Conservation (phyloP, 2,113 vertebrate genomes). For the Vombatus ursinus region DNA sequence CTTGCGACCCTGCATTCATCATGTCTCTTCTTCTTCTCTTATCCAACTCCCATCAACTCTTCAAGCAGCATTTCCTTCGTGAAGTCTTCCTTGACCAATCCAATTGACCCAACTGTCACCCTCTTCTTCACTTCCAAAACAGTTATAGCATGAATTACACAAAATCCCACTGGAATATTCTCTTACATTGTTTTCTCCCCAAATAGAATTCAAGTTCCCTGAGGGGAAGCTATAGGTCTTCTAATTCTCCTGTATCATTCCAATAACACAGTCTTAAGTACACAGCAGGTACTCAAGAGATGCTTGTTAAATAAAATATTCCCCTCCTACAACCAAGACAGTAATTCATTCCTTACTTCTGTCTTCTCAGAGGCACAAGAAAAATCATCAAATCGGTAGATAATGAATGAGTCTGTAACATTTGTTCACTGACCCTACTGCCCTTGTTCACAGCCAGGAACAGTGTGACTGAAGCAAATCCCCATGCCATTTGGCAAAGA, state of each 20-base stretch:
- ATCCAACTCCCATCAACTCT: not conserved
- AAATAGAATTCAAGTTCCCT: not conserved
- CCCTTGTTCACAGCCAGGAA: not conserved
- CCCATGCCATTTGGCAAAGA: not conserved
- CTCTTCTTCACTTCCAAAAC: not conserved
- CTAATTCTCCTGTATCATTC: not conserved
- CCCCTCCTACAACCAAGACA: not conserved
- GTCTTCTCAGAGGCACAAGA: not conserved
- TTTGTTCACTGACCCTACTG: fast-evolving
- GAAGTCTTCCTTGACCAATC: not conserved
- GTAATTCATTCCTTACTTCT: not conserved
- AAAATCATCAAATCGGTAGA: not conserved
- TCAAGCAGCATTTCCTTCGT: not conserved
- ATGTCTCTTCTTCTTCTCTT: not conserved
- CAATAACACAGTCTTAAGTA: not conserved
- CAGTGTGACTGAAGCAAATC: not conserved
- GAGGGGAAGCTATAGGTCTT: not conserved
- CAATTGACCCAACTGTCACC: not conserved
- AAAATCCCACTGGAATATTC: not conserved
- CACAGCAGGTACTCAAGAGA: not conserved
- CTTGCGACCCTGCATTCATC: not conserved
- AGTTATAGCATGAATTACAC: not conserved
- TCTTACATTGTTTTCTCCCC: not conserved
- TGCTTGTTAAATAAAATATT: not conserved
- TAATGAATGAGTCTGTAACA: not conserved